These are phyloP conservation scores for Pandemis cinnamomeana DNA, from an alignment of 2,888 invertebrate species.

Conservation along the genomic window DNA sequence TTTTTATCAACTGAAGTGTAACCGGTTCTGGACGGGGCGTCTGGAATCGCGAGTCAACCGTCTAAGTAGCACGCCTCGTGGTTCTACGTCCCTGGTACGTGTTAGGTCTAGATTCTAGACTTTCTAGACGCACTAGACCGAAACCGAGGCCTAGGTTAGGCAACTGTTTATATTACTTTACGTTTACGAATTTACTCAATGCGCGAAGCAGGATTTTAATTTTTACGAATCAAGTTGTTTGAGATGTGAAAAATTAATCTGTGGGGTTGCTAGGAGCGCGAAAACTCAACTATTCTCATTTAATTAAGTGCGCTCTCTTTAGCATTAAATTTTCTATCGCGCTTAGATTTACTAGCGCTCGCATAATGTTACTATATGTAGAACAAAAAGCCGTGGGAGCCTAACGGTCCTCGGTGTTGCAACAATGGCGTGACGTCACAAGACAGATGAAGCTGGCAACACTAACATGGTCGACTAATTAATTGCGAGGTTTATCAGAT, in stretches of 20 bases:
- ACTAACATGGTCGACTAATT: conserved; percentile 31
- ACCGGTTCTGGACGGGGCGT: conserved; percentile 4
- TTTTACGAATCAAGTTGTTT: too few relatives aligned
- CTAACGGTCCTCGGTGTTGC: conserved; percentile 23
- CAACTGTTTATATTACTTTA: neutral
- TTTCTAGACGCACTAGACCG: conserved; percentile 40
- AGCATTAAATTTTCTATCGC: neutral
- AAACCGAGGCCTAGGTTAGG: neutral
- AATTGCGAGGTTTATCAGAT: conserved; percentile 34
- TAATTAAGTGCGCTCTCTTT: neutral
- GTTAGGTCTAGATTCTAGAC: conserved; percentile 41
- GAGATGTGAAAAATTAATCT: too few relatives aligned
- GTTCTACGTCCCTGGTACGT: conserved; percentile 38
- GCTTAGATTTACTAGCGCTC: neutral
- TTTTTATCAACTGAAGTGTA: conserved; percentile 7
- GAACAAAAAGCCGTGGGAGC: conserved; percentile 35
- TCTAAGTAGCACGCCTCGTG: conserved; percentile 27
- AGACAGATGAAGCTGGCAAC: conserved; percentile 29
- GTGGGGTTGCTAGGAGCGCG: too few relatives aligned
- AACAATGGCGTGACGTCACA: conserved; percentile 35
- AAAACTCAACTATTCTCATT: too few relatives aligned
- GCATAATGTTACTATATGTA: conserved; percentile 17
- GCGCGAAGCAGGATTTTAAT: neutral
- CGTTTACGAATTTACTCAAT: neutral
- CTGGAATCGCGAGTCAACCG: conserved; percentile 8